Base-by-base conservation (phyloP, 2,888 invertebrate genomes). In the Chloroclysta siterata region DNA sequence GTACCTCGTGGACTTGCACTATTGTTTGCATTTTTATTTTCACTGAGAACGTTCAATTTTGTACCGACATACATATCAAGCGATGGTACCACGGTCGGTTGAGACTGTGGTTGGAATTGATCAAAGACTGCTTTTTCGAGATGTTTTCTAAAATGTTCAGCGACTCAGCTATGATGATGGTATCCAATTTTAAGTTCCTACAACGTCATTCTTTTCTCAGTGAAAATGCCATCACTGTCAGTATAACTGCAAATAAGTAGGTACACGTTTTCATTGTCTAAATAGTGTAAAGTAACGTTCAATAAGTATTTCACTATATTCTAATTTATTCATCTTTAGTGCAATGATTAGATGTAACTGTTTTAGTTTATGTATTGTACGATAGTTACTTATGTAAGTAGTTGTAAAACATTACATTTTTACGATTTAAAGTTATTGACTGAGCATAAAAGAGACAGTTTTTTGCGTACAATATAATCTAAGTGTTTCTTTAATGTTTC, bases 291-390 rank as follows among this genome's bases (percentile, higher is more conserved):
- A 76, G 71, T 75, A 75, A 80, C 69, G 73, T 82, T 82, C 77
- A 81, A 80, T 81, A 80, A 56, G 76, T 74, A 76, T 81, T 86
- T 87, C 82, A 83, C 82, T 83, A 82, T 85, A 81, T 74, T 87
- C 86, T 91, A 90, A 90, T 88, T 90, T 89, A 90, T 91, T 90
- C 85, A 90, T 90, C 84, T 87, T 90, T 92, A 92, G 93, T 93
- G 93, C 93, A 93, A 93, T 93, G 89, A 89, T 87, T 92, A 93
- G 93, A 83, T 87, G 75, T 92, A 91, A 92, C 81, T 83, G 80
- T 83, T 80, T 78, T 90, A 90, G 86, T 82, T 76, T 86, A 82
- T 80, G 81, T 86, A 77, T 72, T 88, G 86, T 88, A 88, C 80
- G 81, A 90, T 89, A 90, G 79, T 78, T 84, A 82, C 70, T 80